Evolutionary conservation across 1,140 invertebrate species (phyloP).

Genomic region (Mizuhopecten yessoensis): DNA sequence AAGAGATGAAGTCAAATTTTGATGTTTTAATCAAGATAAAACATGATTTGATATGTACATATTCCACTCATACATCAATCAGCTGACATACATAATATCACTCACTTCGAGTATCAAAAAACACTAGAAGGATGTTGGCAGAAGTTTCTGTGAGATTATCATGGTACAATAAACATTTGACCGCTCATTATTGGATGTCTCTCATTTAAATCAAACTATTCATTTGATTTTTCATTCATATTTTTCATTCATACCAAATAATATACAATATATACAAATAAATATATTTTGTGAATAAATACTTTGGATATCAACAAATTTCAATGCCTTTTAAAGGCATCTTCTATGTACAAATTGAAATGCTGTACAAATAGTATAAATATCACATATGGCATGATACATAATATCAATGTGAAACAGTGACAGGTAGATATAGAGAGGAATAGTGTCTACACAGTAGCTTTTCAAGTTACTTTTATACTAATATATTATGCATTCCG

Average conservation of each 20-base stretch:
- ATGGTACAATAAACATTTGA: too few species aligned
- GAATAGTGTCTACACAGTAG: neutral
- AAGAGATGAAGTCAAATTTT: neutral
- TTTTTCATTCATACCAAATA: too few species aligned
- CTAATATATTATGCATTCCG: neutral
- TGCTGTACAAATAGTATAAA: neutral
- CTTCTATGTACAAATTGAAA: conserved; percentile 12
- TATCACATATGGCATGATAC: neutral
- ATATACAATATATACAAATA: conserved; percentile 10
- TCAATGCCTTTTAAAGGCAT: conserved; percentile 22
- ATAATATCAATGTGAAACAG: neutral
- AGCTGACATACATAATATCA: neutral
- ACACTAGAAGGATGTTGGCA: neutral
- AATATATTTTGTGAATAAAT: neutral
- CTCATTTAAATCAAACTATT: too few species aligned
- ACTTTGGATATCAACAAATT: neutral
- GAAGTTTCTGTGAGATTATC: neutral
- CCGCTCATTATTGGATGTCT: too few species aligned
- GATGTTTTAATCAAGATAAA: conserved; percentile 33
- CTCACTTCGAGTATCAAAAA: too few species aligned
- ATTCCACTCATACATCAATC: neutral
- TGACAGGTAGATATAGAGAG: neutral
- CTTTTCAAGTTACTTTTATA: too few species aligned
- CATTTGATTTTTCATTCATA: neutral
- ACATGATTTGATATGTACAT: conserved; percentile 15